Evolutionary conservation across 2,797 vertebrate species (phyloP), one percentile per base, ranked within the genome.

Genomic region (Pitangus sulphuratus): DNA sequence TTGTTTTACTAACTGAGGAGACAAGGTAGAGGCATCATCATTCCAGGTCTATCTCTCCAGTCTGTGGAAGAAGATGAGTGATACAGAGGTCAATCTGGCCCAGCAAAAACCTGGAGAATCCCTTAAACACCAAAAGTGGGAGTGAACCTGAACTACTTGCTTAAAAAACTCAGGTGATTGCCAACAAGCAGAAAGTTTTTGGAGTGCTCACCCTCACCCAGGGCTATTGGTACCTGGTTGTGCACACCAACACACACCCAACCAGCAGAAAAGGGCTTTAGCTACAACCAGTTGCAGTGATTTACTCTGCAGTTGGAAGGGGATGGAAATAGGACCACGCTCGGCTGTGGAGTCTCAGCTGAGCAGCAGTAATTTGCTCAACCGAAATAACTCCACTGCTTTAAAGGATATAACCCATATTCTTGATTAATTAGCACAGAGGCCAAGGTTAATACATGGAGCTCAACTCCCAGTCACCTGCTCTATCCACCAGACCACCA

Each of bases 341-440:
- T 75, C 57, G 11, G 80, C 80, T 12, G 1, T 5, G 28, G 45
- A 86, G 92, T 69, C 95, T 90, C 94, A 87, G 80, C 80, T 88
- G 91, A 95, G 87, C 87, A 87, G 91, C 91, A 80, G 68, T 58
- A 74, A 89, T 94, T 89, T 91, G 37, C 75, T 74, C 45, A 83
- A 83, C 78, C 2, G 3, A 96, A 95, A 95, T 89, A 85, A 88
- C 76, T 84, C 53, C 0, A 0, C 6, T 56, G 76, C 35, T 93
- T 58, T 82, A 86, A 93, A 91, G 26, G 72, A 24, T 60, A 71
- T 75, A 93, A 97, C 91, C 94, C 83, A 74, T 62, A 88, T 93
- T 87, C 79, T 69, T 21, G 50, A 68, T 48, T 95, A 96, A 95
- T 93, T 94, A 94, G 92, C 75, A 72, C 84, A 57, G 78, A 74